These are phyloP conservation scores for Ostrea edulis DNA, from an alignment of 1,140 invertebrate genomes.

Conservation along the genomic window DNA sequence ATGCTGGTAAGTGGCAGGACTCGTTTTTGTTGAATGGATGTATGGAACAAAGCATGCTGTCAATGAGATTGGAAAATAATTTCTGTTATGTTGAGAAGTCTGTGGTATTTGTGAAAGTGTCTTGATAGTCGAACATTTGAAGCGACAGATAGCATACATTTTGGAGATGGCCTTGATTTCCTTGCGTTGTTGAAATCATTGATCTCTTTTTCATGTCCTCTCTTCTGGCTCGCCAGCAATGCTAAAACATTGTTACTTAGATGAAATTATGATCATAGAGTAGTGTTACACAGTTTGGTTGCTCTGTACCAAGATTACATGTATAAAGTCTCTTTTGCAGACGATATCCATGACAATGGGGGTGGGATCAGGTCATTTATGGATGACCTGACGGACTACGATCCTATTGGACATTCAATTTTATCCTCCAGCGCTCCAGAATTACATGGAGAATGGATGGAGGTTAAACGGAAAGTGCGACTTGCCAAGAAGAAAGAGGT, in stretches of 20 bases:
- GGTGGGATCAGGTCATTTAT: constrained; percentile 5
- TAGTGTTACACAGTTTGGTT: constrained; percentile 28
- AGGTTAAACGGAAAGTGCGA: constrained; percentile 72
- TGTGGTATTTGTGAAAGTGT: too few species aligned
- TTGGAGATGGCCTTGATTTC: too few species aligned
- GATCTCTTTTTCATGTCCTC: too few species aligned
- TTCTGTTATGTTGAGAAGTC: too few species aligned
- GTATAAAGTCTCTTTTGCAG: not conserved
- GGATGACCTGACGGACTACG: constrained; percentile 46
- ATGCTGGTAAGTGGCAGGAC: constrained; percentile 41
- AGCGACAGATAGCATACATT: too few species aligned
- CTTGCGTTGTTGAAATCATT: too few species aligned
- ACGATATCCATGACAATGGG: constrained; percentile 45
- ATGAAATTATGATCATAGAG: too few species aligned
- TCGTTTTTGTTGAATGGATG: not conserved
- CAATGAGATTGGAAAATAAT: too few species aligned
- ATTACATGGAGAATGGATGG: constrained; percentile 71
- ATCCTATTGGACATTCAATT: constrained; percentile 44
- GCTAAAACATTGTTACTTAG: too few species aligned
- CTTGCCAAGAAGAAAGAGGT: constrained; percentile 81
- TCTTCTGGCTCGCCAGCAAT: too few species aligned
- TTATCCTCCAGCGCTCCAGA: constrained; percentile 76
- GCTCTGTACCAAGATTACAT: not conserved
- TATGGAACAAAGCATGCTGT: too few species aligned
- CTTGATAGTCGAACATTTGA: too few species aligned